These are phyloP conservation scores for Actinemys pallida DNA, from an alignment of 2,113 vertebrate genomes.

Conservation along the genomic window DNA sequence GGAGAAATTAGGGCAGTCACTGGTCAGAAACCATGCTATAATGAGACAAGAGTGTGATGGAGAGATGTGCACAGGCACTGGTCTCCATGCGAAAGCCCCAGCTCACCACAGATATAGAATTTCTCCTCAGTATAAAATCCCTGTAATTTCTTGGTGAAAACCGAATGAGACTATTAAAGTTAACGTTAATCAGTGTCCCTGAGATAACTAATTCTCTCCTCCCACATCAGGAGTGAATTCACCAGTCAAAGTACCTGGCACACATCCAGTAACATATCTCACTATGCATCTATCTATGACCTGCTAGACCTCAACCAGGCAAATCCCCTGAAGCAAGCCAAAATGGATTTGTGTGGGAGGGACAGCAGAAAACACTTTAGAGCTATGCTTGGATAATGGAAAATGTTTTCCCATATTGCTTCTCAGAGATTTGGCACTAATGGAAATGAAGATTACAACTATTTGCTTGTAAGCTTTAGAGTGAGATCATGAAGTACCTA, in stretches of 20 bases:
- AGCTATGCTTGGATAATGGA: conserved; percentile 56
- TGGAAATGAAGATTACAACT: conserved; percentile 58
- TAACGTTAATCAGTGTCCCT: background rate
- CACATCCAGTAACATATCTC: conserved; percentile 11
- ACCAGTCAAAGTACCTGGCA: background rate
- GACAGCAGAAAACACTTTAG: conserved; percentile 59
- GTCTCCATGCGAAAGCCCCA: background rate
- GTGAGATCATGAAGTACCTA: background rate
- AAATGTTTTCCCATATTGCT: conserved; percentile 45
- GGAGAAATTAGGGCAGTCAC: no score
- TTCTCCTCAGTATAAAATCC: background rate
- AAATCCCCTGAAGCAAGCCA: conserved; percentile 56
- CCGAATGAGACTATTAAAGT: conserved; percentile 14
- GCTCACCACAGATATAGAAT: background rate
- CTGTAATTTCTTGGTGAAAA: conserved; percentile 14
- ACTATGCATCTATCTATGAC: conserved; percentile 11
- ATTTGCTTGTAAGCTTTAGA: conserved; percentile 20
- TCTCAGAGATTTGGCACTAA: conserved; percentile 46
- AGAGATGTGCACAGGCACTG: background rate
- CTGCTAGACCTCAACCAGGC: conserved; percentile 56
- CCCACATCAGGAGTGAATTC: background rate
- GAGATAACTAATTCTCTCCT: conserved; percentile 3
- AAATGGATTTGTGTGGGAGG: background rate
- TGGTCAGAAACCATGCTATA: background rate
- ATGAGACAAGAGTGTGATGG: background rate